These are phyloP conservation scores for Tachina fera DNA, from an alignment of 2,888 invertebrate genomes.

Conservation along the genomic window DNA sequence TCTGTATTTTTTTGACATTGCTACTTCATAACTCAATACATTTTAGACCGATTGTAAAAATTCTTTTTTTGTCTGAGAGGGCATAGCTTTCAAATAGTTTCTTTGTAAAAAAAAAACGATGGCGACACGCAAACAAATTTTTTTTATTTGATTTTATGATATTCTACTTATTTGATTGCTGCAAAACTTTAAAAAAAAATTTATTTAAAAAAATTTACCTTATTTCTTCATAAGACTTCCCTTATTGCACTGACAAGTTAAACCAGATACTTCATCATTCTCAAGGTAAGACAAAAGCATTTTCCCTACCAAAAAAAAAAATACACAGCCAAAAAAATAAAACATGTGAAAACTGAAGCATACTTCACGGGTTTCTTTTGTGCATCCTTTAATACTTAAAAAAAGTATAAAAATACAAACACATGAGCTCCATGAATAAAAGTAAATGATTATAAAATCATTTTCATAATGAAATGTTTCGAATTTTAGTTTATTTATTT, in stretches of 20 bases:
- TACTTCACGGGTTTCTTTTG: background rate
- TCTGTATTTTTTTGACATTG: no score
- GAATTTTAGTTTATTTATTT: slow-evolving; percentile 10
- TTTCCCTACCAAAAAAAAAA: background rate
- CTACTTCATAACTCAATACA: no score
- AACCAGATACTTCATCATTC: slow-evolving; percentile 24
- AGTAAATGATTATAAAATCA: slow-evolving; percentile 28
- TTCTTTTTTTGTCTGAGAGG: no score
- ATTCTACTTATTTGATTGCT: no score
- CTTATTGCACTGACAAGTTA: slow-evolving; percentile 14
- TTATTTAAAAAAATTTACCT: background rate
- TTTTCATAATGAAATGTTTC: no score
- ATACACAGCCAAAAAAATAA: background rate
- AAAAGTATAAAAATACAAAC: background rate
- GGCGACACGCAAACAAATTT: no score
- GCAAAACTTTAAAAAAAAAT: background rate
- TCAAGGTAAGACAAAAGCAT: slow-evolving; percentile 30
- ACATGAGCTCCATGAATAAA: background rate
- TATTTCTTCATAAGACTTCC: slow-evolving; percentile 10
- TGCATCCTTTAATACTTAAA: background rate
- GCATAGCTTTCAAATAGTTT: no score
- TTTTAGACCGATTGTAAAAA: no score
- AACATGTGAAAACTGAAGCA: background rate
- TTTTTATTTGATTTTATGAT: no score
- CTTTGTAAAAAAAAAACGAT: no score